phyloP scores from a whole-genome alignment of 2,888 invertebrate species.

The Cheilosia scutellata region DNA sequence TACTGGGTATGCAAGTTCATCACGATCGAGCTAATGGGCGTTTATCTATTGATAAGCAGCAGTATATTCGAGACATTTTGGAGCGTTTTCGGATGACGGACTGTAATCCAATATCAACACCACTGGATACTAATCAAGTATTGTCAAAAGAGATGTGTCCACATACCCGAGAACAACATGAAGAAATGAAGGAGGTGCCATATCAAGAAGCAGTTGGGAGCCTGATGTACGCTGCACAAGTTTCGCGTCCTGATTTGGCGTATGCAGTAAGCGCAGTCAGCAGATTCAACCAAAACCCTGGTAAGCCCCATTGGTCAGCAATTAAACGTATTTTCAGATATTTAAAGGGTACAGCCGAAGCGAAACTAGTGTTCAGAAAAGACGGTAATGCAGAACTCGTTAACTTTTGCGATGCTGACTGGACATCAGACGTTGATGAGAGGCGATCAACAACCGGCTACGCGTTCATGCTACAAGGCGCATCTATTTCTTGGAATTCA shows the following conservation, averaged over 20 bases:
- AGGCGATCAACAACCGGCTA: constrained; percentile 60
- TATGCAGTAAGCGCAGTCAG: constrained; percentile 74
- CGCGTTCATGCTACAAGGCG: constrained; percentile 51
- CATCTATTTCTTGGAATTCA: constrained; percentile 63
- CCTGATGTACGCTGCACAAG: constrained; percentile 46
- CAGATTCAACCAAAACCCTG: constrained; percentile 67
- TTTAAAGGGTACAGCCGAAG: constrained; percentile 36
- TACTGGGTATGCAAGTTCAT: constrained; percentile 56
- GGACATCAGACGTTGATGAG: constrained; percentile 51
- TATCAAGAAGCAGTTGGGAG: constrained; percentile 52
- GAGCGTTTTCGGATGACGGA: constrained; percentile 49
- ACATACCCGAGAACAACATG: neutral
- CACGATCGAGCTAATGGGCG: constrained; percentile 20
- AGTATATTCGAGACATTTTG: constrained; percentile 45
- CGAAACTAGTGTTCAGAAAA: constrained; percentile 25
- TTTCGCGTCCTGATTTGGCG: constrained; percentile 66
- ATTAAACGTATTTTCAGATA: constrained; percentile 72
- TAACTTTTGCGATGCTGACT: constrained; percentile 70
- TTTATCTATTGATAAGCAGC: constrained; percentile 41
- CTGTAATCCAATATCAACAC: constrained; percentile 56
- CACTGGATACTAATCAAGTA: constrained; percentile 43
- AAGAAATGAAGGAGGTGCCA: neutral
- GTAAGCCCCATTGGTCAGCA: constrained; percentile 72
- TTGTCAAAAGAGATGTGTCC: neutral
- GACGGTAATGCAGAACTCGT: constrained; percentile 8